Evolutionary conservation across 2,888 invertebrate species (phyloP).

Genomic region (Himalopsyche japonica): DNA sequence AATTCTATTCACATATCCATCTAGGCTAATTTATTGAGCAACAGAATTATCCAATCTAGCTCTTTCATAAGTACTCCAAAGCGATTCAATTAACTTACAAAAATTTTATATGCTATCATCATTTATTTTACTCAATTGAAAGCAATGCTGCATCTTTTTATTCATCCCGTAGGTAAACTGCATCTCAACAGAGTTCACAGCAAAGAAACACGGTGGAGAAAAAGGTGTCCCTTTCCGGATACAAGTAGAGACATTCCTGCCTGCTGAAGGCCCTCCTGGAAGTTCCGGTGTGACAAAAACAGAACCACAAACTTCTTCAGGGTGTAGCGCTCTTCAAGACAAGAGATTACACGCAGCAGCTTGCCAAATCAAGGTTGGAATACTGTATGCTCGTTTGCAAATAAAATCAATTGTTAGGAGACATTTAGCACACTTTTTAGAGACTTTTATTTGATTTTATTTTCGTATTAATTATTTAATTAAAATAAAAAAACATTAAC

Average conservation of each 20-base stretch:
- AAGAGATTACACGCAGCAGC: constrained; percentile 89
- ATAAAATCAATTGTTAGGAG: not conserved
- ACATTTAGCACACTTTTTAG: too few relatives aligned
- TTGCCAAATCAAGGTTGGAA: constrained; percentile 89
- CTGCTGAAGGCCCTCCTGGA: constrained; percentile 52
- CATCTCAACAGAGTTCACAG: constrained; percentile 97
- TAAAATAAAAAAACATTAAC: too few relatives aligned
- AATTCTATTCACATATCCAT: too few relatives aligned
- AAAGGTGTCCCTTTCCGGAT: constrained; percentile 97
- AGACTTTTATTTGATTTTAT: too few relatives aligned
- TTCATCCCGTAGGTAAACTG: constrained; percentile 75
- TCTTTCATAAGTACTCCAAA: too few relatives aligned
- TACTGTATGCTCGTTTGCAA: not conserved
- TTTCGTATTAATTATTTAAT: too few relatives aligned
- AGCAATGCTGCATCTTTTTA: not conserved
- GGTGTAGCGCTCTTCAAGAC: constrained; percentile 18
- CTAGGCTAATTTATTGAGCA: too few relatives aligned
- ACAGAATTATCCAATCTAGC: too few relatives aligned
- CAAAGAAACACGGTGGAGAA: constrained; percentile 97
- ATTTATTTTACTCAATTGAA: too few relatives aligned
- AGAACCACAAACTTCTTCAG: constrained; percentile 44
- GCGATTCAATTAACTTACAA: too few relatives aligned
- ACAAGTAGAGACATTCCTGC: constrained; percentile 87
- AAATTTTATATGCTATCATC: too few relatives aligned
- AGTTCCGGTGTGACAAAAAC: constrained; percentile 34